phyloP scores from a whole-genome alignment of 2,113 vertebrate genomes.

The Elachura formosa region DNA sequence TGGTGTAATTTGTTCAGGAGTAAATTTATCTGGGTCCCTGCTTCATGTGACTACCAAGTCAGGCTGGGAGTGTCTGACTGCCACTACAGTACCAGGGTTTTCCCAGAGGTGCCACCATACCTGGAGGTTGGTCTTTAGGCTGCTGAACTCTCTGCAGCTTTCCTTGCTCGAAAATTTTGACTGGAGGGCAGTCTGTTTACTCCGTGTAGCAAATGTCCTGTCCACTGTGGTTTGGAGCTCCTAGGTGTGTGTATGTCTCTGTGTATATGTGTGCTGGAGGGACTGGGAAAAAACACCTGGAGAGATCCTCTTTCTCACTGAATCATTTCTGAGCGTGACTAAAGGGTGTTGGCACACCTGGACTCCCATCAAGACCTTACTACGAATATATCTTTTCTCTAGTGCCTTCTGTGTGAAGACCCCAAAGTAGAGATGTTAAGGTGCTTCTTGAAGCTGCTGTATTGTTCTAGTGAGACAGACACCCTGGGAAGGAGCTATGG shows the following conservation, averaged over 20 bases:
- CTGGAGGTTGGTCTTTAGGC: background rate
- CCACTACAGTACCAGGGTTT: background rate
- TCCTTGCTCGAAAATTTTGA: background rate
- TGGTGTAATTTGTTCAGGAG: background rate
- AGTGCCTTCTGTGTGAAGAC: background rate
- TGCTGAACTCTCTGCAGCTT: background rate
- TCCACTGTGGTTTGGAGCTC: background rate
- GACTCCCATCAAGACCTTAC: background rate
- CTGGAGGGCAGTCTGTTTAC: background rate
- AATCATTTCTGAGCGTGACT: background rate
- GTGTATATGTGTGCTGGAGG: background rate
- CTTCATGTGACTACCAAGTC: background rate
- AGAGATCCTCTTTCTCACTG: background rate
- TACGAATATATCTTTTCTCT: background rate
- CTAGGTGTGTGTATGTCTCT: rapidly evolving
- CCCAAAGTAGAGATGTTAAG: background rate
- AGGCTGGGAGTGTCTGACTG: background rate
- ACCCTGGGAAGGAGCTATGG: background rate
- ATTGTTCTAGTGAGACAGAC: background rate
- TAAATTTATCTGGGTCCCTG: background rate
- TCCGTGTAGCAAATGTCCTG: background rate
- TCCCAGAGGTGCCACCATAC: background rate
- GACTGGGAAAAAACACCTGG: background rate
- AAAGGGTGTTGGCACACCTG: background rate
- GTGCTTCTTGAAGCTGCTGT: background rate